Evolutionary conservation across 2,113 vertebrate genomes (phyloP).

Genomic region (Ardeotis arabs): DNA sequence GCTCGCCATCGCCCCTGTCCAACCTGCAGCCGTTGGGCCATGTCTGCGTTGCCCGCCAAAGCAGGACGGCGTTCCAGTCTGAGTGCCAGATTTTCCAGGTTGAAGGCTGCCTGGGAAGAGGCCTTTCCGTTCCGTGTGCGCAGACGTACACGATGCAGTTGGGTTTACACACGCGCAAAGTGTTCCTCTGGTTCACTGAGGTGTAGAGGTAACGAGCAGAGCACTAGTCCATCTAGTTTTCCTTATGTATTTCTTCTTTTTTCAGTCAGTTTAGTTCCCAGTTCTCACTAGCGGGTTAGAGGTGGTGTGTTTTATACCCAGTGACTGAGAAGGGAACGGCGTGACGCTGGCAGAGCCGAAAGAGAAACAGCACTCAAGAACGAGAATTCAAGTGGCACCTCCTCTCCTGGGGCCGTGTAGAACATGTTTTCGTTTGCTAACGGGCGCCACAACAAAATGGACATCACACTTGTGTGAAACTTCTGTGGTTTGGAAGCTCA

Average conservation of each 20-base stretch:
- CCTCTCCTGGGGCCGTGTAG: rapidly evolving
- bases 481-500: background rate
- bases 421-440: rapidly evolving
- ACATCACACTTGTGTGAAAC: background rate
- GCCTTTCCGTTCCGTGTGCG: background rate
- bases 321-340: background rate
- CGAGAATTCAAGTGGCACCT: background rate
- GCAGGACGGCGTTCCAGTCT: background rate
- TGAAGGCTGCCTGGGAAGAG: background rate
- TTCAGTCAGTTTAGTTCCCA: rapidly evolving
- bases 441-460: rapidly evolving
- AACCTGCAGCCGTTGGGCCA: background rate
- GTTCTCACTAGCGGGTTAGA: background rate
- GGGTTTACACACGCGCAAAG: rapidly evolving
- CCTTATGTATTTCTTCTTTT: background rate
- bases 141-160: rapidly evolving
- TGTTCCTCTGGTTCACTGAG: background rate
- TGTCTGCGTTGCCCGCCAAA: rapidly evolving
- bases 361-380: background rate
- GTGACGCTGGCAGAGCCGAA: background rate
- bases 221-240: background rate
- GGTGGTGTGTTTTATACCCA: too few species aligned
- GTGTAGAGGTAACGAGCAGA: background rate
- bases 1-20: rapidly evolving
- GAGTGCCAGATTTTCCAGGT: background rate